phyloP scores from a whole-genome alignment of 30 jellyfish, hydroid and myxozoan species.

The Nemopilema nomurai region DNA sequence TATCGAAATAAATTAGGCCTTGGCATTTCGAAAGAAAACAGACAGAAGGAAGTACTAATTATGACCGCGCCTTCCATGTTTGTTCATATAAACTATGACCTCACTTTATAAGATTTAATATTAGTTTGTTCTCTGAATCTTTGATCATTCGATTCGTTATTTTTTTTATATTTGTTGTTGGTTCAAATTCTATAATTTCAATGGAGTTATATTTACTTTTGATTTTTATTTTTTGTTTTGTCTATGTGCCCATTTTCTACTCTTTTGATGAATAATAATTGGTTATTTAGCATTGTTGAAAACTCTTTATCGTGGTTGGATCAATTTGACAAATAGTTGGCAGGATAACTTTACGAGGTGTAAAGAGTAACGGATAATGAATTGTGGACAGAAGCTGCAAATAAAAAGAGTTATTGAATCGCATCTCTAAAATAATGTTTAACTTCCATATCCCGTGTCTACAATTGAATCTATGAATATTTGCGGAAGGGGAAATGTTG shows the following conservation, averaged over 20 bases:
- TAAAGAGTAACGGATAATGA: background rate
- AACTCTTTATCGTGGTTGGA: background rate
- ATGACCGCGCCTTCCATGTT: background rate
- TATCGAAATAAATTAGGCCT: background rate
- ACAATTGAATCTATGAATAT: too few relatives aligned
- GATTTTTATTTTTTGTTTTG: too few relatives aligned
- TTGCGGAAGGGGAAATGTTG: background rate
- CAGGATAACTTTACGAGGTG: background rate
- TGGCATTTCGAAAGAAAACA: background rate
- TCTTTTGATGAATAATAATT: background rate
- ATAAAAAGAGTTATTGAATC: background rate
- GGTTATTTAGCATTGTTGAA: background rate
- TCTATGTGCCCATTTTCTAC: background rate
- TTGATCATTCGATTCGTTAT: background rate
- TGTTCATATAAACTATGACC: background rate
- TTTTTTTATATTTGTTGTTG: too few relatives aligned
- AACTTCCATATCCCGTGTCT: background rate
- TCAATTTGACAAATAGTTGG: background rate
- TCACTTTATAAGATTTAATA: background rate
- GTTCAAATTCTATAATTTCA: too few relatives aligned
- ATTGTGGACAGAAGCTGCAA: background rate
- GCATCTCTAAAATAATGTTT: background rate
- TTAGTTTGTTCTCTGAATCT: background rate
- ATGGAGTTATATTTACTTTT: too few relatives aligned
- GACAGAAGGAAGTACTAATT: background rate